Conservation (phyloP, 2,888 invertebrate genomes). For the Caenorhabditis japonica region DNA sequence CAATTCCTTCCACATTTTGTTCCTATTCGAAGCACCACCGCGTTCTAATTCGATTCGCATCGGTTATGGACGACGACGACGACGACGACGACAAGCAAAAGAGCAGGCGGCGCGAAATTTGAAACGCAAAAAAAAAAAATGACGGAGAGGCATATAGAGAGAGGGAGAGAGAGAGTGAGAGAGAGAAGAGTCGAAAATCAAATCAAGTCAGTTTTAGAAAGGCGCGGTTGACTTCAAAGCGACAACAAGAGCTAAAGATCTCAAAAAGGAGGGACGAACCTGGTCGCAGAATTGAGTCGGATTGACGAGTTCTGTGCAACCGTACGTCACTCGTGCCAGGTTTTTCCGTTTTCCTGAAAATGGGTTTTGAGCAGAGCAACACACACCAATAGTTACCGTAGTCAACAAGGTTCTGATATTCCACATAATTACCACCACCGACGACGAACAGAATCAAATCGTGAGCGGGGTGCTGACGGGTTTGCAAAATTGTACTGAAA, state of each 20-base stretch:
- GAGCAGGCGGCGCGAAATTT: conserved; percentile 28
- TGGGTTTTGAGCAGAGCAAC: background rate
- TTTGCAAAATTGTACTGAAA: conserved; percentile 45
- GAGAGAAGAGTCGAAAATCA: conserved; percentile 20
- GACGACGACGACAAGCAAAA: conserved; percentile 21
- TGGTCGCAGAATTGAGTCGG: conserved; percentile 95
- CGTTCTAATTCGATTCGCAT: conserved; percentile 41
- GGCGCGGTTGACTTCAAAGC: conserved; percentile 14
- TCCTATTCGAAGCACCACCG: conserved; percentile 13
- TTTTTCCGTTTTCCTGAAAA: conserved; percentile 82
- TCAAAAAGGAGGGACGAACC: conserved; percentile 56
- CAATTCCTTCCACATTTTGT: conserved; percentile 27
- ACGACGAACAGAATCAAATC: conserved; percentile 80
- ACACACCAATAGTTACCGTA: conserved; percentile 33
- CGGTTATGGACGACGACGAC: conserved; percentile 41
- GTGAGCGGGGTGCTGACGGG: conserved; percentile 68
- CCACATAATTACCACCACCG: conserved; percentile 91
- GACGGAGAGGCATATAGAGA: conserved; percentile 6
- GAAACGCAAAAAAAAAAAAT: background rate
- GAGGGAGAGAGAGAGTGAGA: conserved; percentile 10
- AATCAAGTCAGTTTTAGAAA: conserved; percentile 38
- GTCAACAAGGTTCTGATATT: conserved; percentile 90
- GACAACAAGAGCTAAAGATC: conserved; percentile 32
- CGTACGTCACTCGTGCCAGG: conserved; percentile 87
- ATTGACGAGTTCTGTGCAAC: conserved; percentile 92